phyloP scores from a whole-genome alignment of 1,140 invertebrate genomes.

The Lucilia sericata region DNA sequence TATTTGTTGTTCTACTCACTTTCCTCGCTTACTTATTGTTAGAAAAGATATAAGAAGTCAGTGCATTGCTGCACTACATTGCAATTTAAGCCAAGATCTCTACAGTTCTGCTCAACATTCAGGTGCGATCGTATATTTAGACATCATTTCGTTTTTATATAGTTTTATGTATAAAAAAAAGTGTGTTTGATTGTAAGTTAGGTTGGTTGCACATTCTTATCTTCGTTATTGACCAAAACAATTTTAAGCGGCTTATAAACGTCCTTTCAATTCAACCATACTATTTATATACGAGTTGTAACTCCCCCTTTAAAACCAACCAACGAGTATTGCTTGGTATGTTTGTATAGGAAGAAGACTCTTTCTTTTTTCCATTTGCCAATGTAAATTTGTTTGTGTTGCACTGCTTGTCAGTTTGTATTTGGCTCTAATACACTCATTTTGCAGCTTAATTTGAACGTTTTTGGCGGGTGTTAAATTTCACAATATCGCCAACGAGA shows the following conservation, averaged over 20 bases:
- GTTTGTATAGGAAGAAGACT: background rate
- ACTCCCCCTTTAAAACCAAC: background rate
- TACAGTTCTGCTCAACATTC: background rate
- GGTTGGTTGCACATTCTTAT: background rate
- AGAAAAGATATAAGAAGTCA: background rate
- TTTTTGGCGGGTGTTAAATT: constrained; percentile 24
- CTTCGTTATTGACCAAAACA: constrained; percentile 23
- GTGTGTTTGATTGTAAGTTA: background rate
- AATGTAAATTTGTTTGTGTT: background rate
- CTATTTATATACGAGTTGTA: constrained; percentile 5
- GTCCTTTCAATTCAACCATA: constrained; percentile 10
- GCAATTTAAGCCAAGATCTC: constrained; percentile 2
- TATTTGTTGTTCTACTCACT: constrained; percentile 27
- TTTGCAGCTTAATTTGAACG: constrained; percentile 26
- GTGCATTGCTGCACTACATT: background rate
- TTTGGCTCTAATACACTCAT: constrained; percentile 26
- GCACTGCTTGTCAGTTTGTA: background rate
- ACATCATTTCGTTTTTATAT: constrained; percentile 8
- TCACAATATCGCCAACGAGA: background rate
- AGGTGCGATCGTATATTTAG: constrained; percentile 28
- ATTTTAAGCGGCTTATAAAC: constrained; percentile 29
- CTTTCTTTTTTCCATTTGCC: background rate
- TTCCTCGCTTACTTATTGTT: constrained; percentile 6
- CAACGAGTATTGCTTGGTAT: background rate
- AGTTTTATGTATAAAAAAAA: background rate